Evolutionary conservation across 1,140 invertebrate species (phyloP), one percentile per base, ranked within the genome.

Genomic region (Tetramorium alpestre): DNA sequence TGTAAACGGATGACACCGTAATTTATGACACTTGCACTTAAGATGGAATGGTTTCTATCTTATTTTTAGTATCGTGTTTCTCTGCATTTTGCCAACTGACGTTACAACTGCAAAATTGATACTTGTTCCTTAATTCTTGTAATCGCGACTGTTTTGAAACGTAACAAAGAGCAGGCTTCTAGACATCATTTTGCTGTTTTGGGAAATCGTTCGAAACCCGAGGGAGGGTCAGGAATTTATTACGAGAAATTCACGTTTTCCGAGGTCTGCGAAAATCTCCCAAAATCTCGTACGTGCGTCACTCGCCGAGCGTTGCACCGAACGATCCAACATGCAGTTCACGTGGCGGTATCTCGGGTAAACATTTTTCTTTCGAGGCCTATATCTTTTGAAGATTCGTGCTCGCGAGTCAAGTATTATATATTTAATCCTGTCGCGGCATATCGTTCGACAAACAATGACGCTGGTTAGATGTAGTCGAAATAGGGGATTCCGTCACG

Each of bases 401-500:
- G 33, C 22, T 16, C 44, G 18, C 18, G 49, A 5, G 16, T 47
- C 41, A 8, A 64, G 58, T 58, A 41, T 65, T 41, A 41, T 65
- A 77, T 51, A 78, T 51, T 80, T 67, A 64, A 18, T 44, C 11
- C 16, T 47, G 56, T 77, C 44, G 76, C 18, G 41, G 25, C 7
- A 33, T n/a, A 28, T 13, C 77, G 64, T 54, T 82, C 60, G 69
- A 81, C 54, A 76, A 72, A 86, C 60, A 69, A 88, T 75, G 77
- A 82, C 54, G 54, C 13, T 38, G 54, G 10, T 67, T 65, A 41
- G 41, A 51, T 41, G 64, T 47, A 78, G 76, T 76, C 65, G 72
- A 87, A 90, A 84, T 70, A 56, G 47, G 18, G 25, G 85, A 76
- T 90, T 67, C 49, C 54, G 89, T 90, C 88, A 72, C 85, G 88